Conservation (phyloP, 1,140 invertebrate genomes). For the Bombyx mori region DNA sequence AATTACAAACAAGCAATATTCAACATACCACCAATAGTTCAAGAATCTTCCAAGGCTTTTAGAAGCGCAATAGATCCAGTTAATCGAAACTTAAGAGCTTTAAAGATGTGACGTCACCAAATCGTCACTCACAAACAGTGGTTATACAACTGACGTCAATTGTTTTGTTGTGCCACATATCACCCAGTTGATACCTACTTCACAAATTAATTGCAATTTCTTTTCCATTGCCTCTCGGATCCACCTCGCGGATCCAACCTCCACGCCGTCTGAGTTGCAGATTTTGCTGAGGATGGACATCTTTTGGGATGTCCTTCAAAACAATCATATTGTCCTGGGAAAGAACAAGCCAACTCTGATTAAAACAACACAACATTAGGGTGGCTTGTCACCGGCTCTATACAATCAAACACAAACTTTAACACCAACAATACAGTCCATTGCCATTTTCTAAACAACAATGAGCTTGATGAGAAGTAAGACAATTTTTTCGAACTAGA, state of each 20-base stretch:
- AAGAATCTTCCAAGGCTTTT: too few relatives aligned
- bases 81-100: too few relatives aligned
- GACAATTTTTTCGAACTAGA: conserved; percentile 2
- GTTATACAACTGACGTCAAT: conserved; percentile 6
- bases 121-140: too few relatives aligned
- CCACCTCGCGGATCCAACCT: conserved; percentile 24
- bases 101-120: too few relatives aligned
- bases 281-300: conserved; percentile 7
- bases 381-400: conserved; percentile 19
- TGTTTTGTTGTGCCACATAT: conserved; percentile 29
- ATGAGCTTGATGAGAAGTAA: neutral
- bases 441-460: too few relatives aligned
- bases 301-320: conserved; percentile 15
- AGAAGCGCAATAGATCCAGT: too few relatives aligned
- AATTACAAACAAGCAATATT: conserved; percentile 15
- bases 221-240: conserved; percentile 20
- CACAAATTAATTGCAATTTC: neutral
- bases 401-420: neutral
- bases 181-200: conserved; percentile 18
- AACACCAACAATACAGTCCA: too few relatives aligned
- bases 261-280: neutral
- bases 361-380: conserved; percentile 18
- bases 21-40: neutral
- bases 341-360: conserved; percentile 23
- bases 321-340: conserved; percentile 19